Base-by-base conservation (phyloP, 2,888 invertebrate species). In the Myathropa florea region DNA sequence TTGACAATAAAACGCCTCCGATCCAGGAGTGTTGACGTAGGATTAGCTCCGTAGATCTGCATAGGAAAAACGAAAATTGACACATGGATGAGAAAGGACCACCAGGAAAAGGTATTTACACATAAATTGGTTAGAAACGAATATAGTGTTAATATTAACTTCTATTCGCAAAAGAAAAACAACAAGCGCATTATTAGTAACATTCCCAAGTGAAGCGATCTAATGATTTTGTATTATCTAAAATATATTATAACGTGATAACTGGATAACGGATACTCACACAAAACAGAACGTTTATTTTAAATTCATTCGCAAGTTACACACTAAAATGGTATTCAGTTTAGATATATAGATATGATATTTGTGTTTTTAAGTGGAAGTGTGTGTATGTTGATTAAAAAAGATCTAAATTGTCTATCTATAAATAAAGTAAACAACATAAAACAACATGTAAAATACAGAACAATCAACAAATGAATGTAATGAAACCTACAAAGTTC, bases 1-100 rank as follows among this genome's bases (percentile, higher is more conserved):
- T 91, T 92, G 14, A 93, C 88, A 73, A 92, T 91, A 86, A 91
- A 92, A 79, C 91, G 91, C 76, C 90, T 89, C 65, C 92, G 91
- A 88, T 92, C 91, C 65, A 87, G 80, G 39, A 89, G 24, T 23
- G 89, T 36, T 55, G 67, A 63, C 6, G 76, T 59, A n/a, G 81
- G 57, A 71, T 59, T 76, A 73, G 23, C 59, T 57, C 81, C 87
- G 30, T 61, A 10, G 12, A 68, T 61, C 88, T 88, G 60, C 53
- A 88, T 30, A 55, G 14, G 33, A 71, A 39, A 76, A 46, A 53
- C 9, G 24, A 18, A 39, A 71, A 77, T 78, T 14, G 39, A 71
- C 65, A 78, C 21, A 87, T 83, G 83, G 87, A 83, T 83, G 71
- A 84, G 39, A 73, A 39, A 57, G 64, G n/a, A 53, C 55, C n/a